Conservation (phyloP, 2,888 invertebrate genomes). For the Dinocampus coccinellae region DNA sequence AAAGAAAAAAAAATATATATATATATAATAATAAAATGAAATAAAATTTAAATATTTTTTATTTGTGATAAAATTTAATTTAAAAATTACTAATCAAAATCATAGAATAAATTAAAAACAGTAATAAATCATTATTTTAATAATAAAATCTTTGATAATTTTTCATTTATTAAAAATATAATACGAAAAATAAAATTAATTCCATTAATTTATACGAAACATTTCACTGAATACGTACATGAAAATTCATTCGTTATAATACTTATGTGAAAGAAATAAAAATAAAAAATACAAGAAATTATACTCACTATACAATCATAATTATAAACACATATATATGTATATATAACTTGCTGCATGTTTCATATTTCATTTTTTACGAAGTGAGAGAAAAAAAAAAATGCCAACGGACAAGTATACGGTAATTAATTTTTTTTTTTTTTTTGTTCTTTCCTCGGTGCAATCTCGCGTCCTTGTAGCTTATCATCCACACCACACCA, state of each 20-base stretch:
- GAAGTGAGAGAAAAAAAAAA: conserved; percentile 20
- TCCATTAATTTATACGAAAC: background rate
- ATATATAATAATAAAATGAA: too few species aligned
- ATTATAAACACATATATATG: background rate
- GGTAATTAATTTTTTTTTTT: conserved; percentile 19
- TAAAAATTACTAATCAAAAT: too few species aligned
- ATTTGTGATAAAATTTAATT: too few species aligned
- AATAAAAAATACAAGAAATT: too few species aligned
- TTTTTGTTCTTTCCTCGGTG: conserved; percentile 1
- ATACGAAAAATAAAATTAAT: background rate
- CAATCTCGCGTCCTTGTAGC: conserved; percentile 20
- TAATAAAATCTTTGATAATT: background rate
- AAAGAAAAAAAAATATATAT: too few species aligned
- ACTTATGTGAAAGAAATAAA: background rate
- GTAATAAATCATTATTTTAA: background rate
- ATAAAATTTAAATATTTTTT: too few species aligned
- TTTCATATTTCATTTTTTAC: conserved; percentile 19
- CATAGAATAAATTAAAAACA: too few species aligned
- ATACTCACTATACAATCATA: background rate
- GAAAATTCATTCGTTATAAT: background rate
- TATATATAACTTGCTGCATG: background rate
- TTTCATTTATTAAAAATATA: background rate
- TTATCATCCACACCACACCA: conserved; percentile 20
- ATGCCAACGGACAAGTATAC: conserved; percentile 1
- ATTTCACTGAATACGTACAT: background rate